Base-by-base conservation (phyloP, 2,888 invertebrate species). In the Tetramorium bicarinatum region DNA sequence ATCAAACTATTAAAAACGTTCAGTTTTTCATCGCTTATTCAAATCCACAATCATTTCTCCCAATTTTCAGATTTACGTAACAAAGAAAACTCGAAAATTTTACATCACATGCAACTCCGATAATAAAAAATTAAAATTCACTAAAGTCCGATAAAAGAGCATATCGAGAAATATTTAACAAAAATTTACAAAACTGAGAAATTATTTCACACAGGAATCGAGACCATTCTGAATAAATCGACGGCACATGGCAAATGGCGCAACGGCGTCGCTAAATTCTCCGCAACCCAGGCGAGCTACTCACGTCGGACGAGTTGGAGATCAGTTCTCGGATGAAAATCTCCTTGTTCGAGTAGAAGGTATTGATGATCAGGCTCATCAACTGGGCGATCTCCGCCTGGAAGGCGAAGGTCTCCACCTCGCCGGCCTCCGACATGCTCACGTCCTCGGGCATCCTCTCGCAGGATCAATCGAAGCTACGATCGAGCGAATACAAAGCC, bases 321-420 rank as follows among this genome's bases (percentile, higher is more conserved):
- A 99, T 99, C 96, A 99, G 96, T 96, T 99, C 99, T 95, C 99
- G 97, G 86, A 99, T 97, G 96, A 99, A 99, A 94, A 99, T 99
- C 96, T 99, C 99, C 96, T 99, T 99, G 97, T 99, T 99, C 0
- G 99, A 99, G 95, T 99, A 99, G 96, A 99, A 99, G 81, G 99
- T 99, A 97, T 99, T 99, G 97, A 99, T 99, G 97, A 99, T 99
- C 95, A 99, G 96, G 92, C 99, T 99, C 99, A 99, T 99, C 95
- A 99, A 97, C 97, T 99, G 98, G 95, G 99, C 99, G 95, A 99
- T 99, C 96, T 99, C 99, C 94, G 99, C 99, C 96, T 99, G 99
- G 96, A 99, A 99, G 95, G 99, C 99, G 96, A 99, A 99, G 95
- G 99, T 99, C 96, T 99, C 99, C 88, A 97, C 97, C 93, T 98